These are phyloP conservation scores for Conops quadrifasciatus DNA, from an alignment of 2,888 invertebrate species.

Conservation along the genomic window DNA sequence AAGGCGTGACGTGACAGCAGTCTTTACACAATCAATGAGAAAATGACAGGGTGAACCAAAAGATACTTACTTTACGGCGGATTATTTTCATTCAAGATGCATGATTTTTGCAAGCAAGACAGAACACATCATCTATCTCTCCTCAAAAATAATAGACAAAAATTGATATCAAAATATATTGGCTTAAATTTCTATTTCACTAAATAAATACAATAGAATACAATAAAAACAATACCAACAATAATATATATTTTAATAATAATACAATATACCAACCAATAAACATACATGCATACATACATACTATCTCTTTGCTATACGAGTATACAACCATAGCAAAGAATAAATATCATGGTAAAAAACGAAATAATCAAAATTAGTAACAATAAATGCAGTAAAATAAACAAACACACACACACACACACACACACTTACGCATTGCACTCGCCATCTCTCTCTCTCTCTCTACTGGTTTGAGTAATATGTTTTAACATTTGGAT, in stretches of 20 bases:
- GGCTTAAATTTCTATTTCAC: slow-evolving; percentile 41
- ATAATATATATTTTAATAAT: no score
- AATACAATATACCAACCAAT: not conserved
- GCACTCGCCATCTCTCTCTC: no score
- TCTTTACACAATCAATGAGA: not conserved
- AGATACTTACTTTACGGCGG: no score
- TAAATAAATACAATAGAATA: slow-evolving; percentile 30
- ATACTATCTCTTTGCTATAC: not conserved
- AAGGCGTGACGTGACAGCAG: no score
- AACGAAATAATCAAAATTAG: slow-evolving; percentile 4
- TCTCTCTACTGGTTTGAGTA: no score
- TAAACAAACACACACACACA: slow-evolving; percentile 7
- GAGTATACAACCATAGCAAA: slow-evolving; percentile 6
- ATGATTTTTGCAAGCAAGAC: no score
- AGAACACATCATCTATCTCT: no score
- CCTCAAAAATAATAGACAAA: slow-evolving; percentile 1
- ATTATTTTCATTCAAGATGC: no score
- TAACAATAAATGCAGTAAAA: not conserved
- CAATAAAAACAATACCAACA: slow-evolving; percentile 9
- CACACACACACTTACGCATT: not conserved
- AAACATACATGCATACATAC: slow-evolving; percentile 14
- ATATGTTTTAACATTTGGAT: no score
- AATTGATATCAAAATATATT: slow-evolving; percentile 43
- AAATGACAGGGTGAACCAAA: slow-evolving; percentile 17
- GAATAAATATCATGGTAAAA: slow-evolving; percentile 1